Base-by-base conservation (phyloP, 2,888 invertebrate genomes). In the Pomacea canaliculata region DNA sequence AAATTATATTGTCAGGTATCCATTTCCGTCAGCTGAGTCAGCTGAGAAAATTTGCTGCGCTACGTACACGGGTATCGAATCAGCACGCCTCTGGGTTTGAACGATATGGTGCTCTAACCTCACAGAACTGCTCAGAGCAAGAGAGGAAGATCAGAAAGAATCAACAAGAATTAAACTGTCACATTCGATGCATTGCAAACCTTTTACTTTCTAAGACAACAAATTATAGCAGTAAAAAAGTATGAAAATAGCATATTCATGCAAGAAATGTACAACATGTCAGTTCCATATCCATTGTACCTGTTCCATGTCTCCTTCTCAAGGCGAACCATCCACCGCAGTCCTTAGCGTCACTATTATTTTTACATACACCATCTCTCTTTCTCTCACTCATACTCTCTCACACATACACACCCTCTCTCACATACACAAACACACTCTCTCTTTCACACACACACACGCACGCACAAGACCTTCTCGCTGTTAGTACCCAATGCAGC, bases 391-490 rank as follows among this genome's bases (percentile, higher is more conserved):
- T 60, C 62, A 71, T 60, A 71, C 27, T 60, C 71, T 12, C 23
- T 60, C 71, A 37, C 62, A 71, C 60, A 37, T 60, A 74, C 74
- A 37, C 68, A 74, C 59, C 7, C 74, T 59, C 68, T 4, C 74
- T 59, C 70, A 63, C 27, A 62, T 51, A 70, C 69, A 69, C 51
- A 10, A 63, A 62, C 63, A 75, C 75, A 60, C 70, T 10, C 56
- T 19, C 46, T 23, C 37, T 23, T 48, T 16, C 51, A 66, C 56
- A 66, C 48, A 71, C 60, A 71, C 59, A 60, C 60, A 71, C 59
- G 49, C 51, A 56, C 23, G 51, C 9, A 70, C 23, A 70, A 37
- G 37, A 37, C 37, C 37, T 37, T 37, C 37, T 37, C 37, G 4
- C 37, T 37, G 37, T 37, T 37, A 37, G 37, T 37, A 37, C 4